Conservation (phyloP, 2,888 invertebrate genomes). For the Campoletis raptor region DNA sequence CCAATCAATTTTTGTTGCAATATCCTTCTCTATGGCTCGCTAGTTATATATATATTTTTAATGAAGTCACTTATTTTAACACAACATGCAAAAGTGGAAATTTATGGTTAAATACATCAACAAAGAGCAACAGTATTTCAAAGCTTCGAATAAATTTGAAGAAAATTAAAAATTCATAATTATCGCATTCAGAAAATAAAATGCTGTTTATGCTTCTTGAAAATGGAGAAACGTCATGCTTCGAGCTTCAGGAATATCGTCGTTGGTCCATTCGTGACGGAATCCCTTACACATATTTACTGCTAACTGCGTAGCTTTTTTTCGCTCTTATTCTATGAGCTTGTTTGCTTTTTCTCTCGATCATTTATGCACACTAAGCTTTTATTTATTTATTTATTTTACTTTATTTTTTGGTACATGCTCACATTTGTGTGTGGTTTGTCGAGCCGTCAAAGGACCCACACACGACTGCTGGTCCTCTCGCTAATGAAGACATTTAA, state of each 20-base stretch:
- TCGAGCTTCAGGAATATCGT: neutral
- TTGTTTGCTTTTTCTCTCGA: constrained; percentile 32
- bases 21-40: neutral
- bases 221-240: neutral
- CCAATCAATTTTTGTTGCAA: neutral
- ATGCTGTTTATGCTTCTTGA: neutral
- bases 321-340: constrained; percentile 30
- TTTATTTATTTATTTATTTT: neutral
- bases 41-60: neutral
- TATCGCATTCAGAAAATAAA: neutral
- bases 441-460: constrained; percentile 56
- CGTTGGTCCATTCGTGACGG: neutral
- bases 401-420: constrained; percentile 14
- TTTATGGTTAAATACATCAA: neutral
- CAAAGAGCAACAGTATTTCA: neutral
- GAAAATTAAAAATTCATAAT: neutral
- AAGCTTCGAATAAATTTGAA: neutral
- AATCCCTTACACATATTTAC: constrained; percentile 7
- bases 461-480: constrained; percentile 35
- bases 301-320: constrained; percentile 28
- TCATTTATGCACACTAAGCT: constrained; percentile 33
- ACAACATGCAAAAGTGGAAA: neutral
- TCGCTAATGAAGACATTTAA: constrained; percentile 67
- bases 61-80: neutral
- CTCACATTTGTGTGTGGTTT: constrained; percentile 31